Evolutionary conservation across 2,888 invertebrate species (phyloP).

Genomic region (Tiliacea aurago): DNA sequence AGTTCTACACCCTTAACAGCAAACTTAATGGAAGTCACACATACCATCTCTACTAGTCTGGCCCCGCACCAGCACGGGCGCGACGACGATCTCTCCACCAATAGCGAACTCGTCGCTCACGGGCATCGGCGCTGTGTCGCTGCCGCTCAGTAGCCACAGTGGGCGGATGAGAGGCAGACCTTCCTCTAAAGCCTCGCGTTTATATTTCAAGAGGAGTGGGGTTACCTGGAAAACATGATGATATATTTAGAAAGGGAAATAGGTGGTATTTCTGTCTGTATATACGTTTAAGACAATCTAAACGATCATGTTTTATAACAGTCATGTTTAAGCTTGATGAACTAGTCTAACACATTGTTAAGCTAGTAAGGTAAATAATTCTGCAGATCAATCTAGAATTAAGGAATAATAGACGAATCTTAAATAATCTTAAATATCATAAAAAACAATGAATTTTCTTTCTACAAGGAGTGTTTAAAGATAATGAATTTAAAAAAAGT

Average conservation of each 20-base stretch:
- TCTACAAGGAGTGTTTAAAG: background rate
- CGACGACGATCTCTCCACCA: slow-evolving; percentile 97
- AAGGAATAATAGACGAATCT: background rate
- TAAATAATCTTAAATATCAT: too few relatives aligned
- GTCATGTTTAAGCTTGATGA: background rate
- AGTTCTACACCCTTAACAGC: background rate
- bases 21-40: slow-evolving; percentile 11
- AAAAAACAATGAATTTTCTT: too few relatives aligned
- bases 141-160: slow-evolving; percentile 96
- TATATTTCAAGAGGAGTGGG: slow-evolving; percentile 94
- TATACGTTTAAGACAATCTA: background rate
- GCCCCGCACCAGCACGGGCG: slow-evolving; percentile 94
- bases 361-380: background rate
- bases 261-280: background rate
- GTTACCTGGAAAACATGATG: slow-evolving; percentile 90
- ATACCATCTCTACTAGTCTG: slow-evolving; percentile 93
- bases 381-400: background rate
- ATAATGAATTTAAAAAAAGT: too few relatives aligned
- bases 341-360: background rate
- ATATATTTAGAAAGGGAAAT: background rate
- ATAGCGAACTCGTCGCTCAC: slow-evolving; percentile 97
- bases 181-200: slow-evolving; percentile 94
- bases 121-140: slow-evolving; percentile 93
- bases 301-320: background rate
- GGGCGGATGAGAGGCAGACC: slow-evolving; percentile 96